Evolutionary conservation across 2,113 vertebrate genomes (phyloP).

Genomic region (Ursus arctos): DNA sequence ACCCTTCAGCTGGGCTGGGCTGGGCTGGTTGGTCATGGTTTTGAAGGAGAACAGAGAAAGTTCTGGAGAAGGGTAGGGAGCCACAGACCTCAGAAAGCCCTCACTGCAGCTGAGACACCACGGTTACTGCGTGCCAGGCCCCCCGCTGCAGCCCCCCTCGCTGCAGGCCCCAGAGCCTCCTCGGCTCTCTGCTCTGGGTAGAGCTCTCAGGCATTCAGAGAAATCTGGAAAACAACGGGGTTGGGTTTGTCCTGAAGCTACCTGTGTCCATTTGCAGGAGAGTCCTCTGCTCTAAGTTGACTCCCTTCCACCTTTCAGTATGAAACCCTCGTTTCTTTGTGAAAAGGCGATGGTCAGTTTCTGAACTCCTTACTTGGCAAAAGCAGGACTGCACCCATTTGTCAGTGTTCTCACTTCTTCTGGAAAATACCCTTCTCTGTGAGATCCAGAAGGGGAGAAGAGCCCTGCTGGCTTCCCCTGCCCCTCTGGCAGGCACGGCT

Average conservation of each 20-base stretch:
- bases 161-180: not conserved
- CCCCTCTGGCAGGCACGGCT: not conserved
- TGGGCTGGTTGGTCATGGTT: fast-evolving
- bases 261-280: not conserved
- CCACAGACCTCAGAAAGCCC: not conserved
- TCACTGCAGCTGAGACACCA: fast-evolving
- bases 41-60: not conserved
- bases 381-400: not conserved
- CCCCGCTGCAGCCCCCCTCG: not conserved
- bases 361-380: not conserved
- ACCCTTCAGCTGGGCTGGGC: fast-evolving
- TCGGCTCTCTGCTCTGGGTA: fast-evolving
- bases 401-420: not conserved
- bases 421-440: fast-evolving
- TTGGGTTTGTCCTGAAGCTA: not conserved
- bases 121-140: fast-evolving
- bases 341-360: not conserved
- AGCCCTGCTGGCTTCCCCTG: too few relatives aligned
- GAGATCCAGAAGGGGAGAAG: not conserved
- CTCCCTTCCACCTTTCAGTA: fast-evolving
- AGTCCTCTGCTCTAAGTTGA: not conserved
- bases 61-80: fast-evolving
- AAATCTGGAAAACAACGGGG: fast-evolving
- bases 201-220: too few relatives aligned
- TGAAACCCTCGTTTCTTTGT: not conserved